These are phyloP conservation scores for Acromyrmex heyeri DNA, from an alignment of 1,140 invertebrate genomes.

Conservation along the genomic window DNA sequence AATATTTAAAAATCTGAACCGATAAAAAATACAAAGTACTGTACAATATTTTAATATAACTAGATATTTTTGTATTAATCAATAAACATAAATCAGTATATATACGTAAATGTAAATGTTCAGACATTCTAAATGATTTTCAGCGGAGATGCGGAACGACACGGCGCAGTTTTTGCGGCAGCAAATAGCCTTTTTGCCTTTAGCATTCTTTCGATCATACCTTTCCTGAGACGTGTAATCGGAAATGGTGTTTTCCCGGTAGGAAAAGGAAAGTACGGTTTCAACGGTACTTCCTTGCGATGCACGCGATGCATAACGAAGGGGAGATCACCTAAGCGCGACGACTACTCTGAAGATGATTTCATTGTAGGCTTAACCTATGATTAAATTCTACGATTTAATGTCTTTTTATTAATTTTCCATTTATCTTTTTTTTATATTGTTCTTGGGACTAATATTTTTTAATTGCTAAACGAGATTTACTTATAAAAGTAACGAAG, in stretches of 20 bases:
- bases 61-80: neutral
- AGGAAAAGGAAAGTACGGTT: constrained; percentile 54
- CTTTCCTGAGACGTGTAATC: constrained; percentile 29
- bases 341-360: constrained; percentile 20
- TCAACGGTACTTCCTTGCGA: constrained; percentile 46
- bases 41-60: neutral
- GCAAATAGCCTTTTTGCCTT: neutral
- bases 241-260: neutral
- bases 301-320: constrained; percentile 58
- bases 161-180: neutral
- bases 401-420: constrained; percentile 6
- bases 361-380: constrained; percentile 31
- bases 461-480: neutral
- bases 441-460: neutral
- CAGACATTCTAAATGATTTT: neutral
- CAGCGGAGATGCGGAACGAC: neutral
- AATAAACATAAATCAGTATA: neutral
- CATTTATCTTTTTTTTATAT: neutral
- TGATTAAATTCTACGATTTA: constrained; percentile 23
- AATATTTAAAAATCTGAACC: neutral
- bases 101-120: neutral
- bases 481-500: neutral
- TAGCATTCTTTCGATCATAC: neutral
- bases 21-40: no score
- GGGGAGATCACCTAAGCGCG: constrained; percentile 25